Percentiles rank a stretch among this genome's conserved stretches.
Evolutionary conservation across 2,888 invertebrate genomes (phyloP).

Genomic region (Aelia acuminata): DNA sequence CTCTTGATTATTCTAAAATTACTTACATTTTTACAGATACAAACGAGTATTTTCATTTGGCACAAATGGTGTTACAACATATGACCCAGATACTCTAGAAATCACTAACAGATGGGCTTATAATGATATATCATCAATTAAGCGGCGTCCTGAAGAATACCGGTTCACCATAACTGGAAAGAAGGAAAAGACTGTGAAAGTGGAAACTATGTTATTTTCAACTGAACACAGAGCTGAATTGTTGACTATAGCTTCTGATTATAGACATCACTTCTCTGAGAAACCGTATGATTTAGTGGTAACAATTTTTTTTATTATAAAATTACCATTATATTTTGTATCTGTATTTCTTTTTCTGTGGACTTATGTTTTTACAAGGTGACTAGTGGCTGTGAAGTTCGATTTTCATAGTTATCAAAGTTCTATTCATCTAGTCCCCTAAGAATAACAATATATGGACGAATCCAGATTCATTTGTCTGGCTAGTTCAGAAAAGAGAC

Average conservation of each 20-base stretch:
- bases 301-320: neutral
- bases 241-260: constrained; percentile 90
- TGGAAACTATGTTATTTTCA: constrained; percentile 95
- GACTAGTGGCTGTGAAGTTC: neutral
- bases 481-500: too few species aligned
- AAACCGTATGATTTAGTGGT: constrained; percentile 42
- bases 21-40: constrained; percentile 75
- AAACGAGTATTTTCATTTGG: constrained; percentile 98
- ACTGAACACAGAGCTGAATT: constrained; percentile 95
- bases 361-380: neutral
- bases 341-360: neutral
- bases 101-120: constrained; percentile 95
- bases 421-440: too few species aligned
- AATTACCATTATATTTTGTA: too few species aligned
- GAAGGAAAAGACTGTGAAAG: constrained; percentile 79
- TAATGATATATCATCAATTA: constrained; percentile 82
- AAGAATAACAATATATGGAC: too few species aligned
- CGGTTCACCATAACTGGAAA: constrained; percentile 86
- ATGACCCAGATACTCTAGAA: constrained; percentile 91
- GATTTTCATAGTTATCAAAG: neutral
- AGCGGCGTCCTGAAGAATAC: constrained; percentile 72
- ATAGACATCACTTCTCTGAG: constrained; percentile 83
- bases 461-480: too few species aligned
- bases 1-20: neutral
- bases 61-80: constrained; percentile 94